Base-by-base conservation (phyloP, 1,140 invertebrate genomes). In the Orius laevigatus region DNA sequence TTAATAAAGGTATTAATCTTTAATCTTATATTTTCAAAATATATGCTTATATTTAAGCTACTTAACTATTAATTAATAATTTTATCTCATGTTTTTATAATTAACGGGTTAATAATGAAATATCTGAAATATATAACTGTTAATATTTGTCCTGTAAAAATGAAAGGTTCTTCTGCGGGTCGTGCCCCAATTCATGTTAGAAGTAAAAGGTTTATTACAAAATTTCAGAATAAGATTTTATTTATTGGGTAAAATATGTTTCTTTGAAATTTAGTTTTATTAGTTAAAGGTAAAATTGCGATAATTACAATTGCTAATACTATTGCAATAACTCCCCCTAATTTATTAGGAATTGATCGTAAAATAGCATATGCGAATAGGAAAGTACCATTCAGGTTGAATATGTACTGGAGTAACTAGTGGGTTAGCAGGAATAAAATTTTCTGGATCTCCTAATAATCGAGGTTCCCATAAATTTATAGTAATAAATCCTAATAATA, bases 311-410 rank as follows among this genome's bases (percentile, higher is more conserved):
- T 76, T 56, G 71, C 74, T 61, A 72, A 43, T 45, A 74, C 50
- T 64, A 79, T 58, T n/a, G 71, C 71, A 61, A 80, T 67, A 34
- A 80, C 77, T 53, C 76, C 77, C 53, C 75, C 74, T 69, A 81
- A 61, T 72, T 83, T 81, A 70, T 78, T 79, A 47, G 76, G 76
- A 56, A 82, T 78, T 51, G 75, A 74, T 44, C 76, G 77, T 58
- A 81, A 55, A 68, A 82, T 82, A 15, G 77, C 73, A 62, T 82
- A 81, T 18, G 76, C 76, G 70, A 80, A 81, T 69, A 80, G 63
- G 63, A n/a, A 81, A 81, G 63, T 81, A 81, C 73, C 74, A 81
- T 71, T 81, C 77, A 50, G 77, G 78, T 70, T 81, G 71, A 70
- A 81, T 81, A 64, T 79, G 77, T 34, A 68, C 56, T 2, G 77